Base-by-base conservation (phyloP, 2,888 invertebrate genomes). In the Phaedon cochleariae region DNA sequence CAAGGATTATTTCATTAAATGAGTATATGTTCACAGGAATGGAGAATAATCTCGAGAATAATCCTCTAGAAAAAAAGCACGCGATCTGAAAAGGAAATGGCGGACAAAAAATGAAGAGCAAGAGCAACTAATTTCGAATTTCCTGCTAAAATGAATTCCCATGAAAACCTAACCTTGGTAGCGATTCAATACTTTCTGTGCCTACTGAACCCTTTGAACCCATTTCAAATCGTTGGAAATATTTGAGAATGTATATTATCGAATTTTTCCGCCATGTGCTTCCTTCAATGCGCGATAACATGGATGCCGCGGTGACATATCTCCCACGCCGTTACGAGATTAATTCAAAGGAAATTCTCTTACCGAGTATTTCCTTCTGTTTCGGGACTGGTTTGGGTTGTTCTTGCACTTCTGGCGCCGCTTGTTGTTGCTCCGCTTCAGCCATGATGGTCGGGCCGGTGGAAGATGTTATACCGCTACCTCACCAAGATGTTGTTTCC, bases 361-460 rank as follows among this genome's bases (percentile, higher is more conserved):
- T 85, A 94, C 94, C 94, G 87, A 94, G 93, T 86, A 94, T 88
- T 89, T 92, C 92, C 89, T 96, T 95, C 86, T 90, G 86, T 89
- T 90, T 84, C 86, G 88, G 86, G 88, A 88, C 87, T 81, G 86
- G 86, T 79, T 83, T 80, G 76, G 81, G 85, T 85, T 89, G 85
- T 79, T 80, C 81, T 85, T 85, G 64, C 66, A 61, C 64, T 79
- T 80, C 81, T 85, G 85, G 64, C 66, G 62, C 64, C 62, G 57
- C 84, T 86, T 89, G 85, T 85, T 88, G 87, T 86, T 90, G 89
- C 84, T 90, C 95, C 89, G 95, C 92, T 92, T 96, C 96, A 92
- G 95, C 95, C 96, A 96, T 96, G 76, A 74, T 79, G 78, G 75
- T 79, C 73, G 89, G 90, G 88, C 88, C 88, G 88, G 88, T 88